Conservation (phyloP, 2,113 vertebrate genomes). For the Microcebus tavaratra region DNA sequence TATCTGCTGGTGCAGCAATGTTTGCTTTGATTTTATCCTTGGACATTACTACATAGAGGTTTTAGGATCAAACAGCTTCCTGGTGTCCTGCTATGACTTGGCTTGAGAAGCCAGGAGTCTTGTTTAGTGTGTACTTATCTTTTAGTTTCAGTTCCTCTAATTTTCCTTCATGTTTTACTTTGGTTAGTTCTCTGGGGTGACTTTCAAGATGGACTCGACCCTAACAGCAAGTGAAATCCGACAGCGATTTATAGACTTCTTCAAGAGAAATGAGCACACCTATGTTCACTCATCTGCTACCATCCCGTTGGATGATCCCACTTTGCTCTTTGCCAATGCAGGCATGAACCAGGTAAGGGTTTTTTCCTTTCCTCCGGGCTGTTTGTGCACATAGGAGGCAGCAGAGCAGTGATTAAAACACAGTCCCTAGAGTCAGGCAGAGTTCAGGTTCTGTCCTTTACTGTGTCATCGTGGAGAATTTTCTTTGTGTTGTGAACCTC, state of each 20-base stretch:
- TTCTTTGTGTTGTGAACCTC: background rate
- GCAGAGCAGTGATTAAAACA: background rate
- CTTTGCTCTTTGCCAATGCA: slow-evolving; percentile 97
- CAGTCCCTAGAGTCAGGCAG: background rate
- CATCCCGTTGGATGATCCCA: slow-evolving; percentile 96
- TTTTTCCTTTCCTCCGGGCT: background rate
- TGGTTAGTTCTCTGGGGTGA: background rate
- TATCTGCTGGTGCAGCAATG: background rate
- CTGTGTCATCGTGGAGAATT: background rate
- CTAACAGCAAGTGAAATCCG: slow-evolving; percentile 94
- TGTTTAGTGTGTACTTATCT: background rate
- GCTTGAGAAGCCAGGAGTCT: background rate
- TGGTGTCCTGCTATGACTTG: background rate
- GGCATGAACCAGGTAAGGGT: slow-evolving; percentile 97
- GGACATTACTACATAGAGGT: background rate
- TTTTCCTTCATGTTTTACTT: background rate
- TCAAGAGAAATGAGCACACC: slow-evolving; percentile 89
- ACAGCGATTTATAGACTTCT: slow-evolving; percentile 96
- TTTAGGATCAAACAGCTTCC: background rate
- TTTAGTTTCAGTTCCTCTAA: background rate
- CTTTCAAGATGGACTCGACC: slow-evolving; percentile 88
- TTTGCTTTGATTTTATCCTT: slow-evolving; percentile 13
- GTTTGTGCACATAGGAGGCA: background rate
- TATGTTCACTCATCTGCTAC: slow-evolving; percentile 97
- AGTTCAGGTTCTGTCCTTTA: background rate